These are phyloP conservation scores for Pandemis heparana DNA, from an alignment of 2,888 invertebrate species.

Conservation along the genomic window DNA sequence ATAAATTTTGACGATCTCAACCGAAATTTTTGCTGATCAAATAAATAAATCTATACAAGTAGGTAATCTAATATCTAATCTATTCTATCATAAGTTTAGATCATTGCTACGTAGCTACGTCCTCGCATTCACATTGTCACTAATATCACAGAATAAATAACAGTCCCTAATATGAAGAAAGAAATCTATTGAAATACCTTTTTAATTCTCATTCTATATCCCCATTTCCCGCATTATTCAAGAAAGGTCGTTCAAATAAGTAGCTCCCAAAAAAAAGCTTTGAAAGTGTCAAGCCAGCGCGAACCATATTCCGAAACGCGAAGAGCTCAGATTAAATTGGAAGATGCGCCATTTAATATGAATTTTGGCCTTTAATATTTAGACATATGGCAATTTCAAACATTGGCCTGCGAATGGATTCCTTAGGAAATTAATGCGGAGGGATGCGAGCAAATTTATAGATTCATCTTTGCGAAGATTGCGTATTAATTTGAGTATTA, in stretches of 20 bases:
- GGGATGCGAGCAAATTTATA: constrained; percentile 7
- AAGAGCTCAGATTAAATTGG: not conserved
- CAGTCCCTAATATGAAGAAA: not conserved
- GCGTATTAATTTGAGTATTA: not conserved
- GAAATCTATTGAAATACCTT: constrained; percentile 8
- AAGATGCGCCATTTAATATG: constrained; percentile 24
- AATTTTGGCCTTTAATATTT: constrained; percentile 35
- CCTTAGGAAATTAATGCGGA: constrained; percentile 26
- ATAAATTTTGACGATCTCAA: no score
- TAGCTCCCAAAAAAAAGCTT: constrained; percentile 23
- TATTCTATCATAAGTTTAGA: no score
- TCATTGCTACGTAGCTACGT: not conserved
- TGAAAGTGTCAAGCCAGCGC: not conserved
- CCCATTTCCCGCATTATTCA: constrained; percentile 24
- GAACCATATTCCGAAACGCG: not conserved
- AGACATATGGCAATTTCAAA: constrained; percentile 42
- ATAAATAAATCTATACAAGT: no score
- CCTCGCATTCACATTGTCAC: not conserved
- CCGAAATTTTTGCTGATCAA: no score
- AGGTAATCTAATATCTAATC: no score
- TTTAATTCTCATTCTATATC: constrained; percentile 26
- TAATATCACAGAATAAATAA: no score
- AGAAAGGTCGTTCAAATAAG: constrained; percentile 34
- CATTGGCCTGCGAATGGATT: constrained; percentile 32
- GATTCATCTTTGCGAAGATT: constrained; percentile 11